Base-by-base conservation (phyloP, 2,113 vertebrate species). In the Corythornis vintsioides region DNA sequence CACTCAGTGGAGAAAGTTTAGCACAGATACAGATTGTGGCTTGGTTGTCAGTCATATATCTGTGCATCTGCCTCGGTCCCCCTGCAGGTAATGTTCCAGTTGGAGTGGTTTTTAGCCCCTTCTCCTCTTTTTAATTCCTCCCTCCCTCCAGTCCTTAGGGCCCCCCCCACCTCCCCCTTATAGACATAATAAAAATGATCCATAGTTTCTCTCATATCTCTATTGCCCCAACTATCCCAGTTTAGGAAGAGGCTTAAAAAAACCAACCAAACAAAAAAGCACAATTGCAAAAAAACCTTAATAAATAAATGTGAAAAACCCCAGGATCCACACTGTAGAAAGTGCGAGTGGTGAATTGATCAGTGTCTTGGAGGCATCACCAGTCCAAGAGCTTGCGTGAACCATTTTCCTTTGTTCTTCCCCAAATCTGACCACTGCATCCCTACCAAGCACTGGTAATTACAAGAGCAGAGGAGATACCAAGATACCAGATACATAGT, bases 381-480 rank as follows among this genome's bases (percentile, higher is more conserved):
- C 86, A 75, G 94, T 77, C 67, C 42, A 69, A 52, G 88, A 94
- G 38, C 40, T 83, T 55, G 73, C 2, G 0, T 4, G 38, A 75
- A 88, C 25, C 3, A 0, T 67, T 43, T 9, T 7, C 7, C 45
- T 38, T 48, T 29, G 26, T 31, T 50, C 35, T 52, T 64, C n/a
- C 79, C 79, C 78, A 91, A 38, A 84, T 67, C 78, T 33, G 28
- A 83, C 73, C 42, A 21, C 93, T 11, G 10, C 72, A 71, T 91
- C 94, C 84, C 94, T 85, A 50, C 60, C 86, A 50, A 96, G 96
- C 92, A 48, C 50, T 42, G 93, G 52, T 24, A 88, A 57, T 82
- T 71, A 90, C 92, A 92, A 69, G 92, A 96, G 97, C 92, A 26
- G 64, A 89, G 95, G 83, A 52, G 81, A 71, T 84, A 88, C 89